Evolutionary conservation across 1,140 invertebrate species (phyloP).

Genomic region (Zelostemma sp.): DNA sequence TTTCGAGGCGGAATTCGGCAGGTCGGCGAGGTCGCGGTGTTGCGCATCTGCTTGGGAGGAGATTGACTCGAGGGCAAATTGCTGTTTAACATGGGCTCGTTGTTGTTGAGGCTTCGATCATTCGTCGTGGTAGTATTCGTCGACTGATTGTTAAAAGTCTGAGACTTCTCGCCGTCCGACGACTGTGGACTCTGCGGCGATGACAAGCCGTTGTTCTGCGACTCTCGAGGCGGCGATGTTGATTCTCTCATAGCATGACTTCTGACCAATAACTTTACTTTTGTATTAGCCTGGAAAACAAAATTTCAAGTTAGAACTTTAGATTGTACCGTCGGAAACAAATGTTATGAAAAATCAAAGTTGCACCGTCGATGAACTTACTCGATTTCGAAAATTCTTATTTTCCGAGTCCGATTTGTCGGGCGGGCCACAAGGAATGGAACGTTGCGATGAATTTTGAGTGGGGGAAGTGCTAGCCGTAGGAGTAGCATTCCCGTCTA

Average conservation of each 20-base stretch:
- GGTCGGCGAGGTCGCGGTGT: slow-evolving; percentile 61
- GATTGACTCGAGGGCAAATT: slow-evolving; percentile 60
- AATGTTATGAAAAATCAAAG: slow-evolving; percentile 6
- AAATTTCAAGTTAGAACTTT: too few species aligned
- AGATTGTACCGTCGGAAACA: neutral
- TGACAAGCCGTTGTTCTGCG: slow-evolving; percentile 68
- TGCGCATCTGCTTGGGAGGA: slow-evolving; percentile 62
- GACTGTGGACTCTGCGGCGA: slow-evolving; percentile 61
- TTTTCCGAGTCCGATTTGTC: slow-evolving; percentile 61
- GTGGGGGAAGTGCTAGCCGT: slow-evolving; percentile 37
- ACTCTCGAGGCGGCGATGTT: slow-evolving; percentile 84
- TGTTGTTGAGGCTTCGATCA: slow-evolving; percentile 61
- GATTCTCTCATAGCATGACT: slow-evolving; percentile 92
- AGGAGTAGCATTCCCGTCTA: slow-evolving; percentile 61
- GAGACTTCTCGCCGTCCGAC: slow-evolving; percentile 48
- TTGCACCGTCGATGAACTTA: slow-evolving; percentile 32
- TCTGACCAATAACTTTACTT: slow-evolving; percentile 86
- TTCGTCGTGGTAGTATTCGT: slow-evolving; percentile 16
- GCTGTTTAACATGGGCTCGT: slow-evolving; percentile 65
- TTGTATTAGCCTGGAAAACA: slow-evolving; percentile 73
- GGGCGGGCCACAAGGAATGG: slow-evolving; percentile 47
- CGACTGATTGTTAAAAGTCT: slow-evolving; percentile 34
- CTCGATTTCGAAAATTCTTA: slow-evolving; percentile 66
- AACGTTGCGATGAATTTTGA: slow-evolving; percentile 12
- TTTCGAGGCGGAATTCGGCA: slow-evolving; percentile 52